Percentiles rank a stretch among this genome's conserved stretches.
Evolutionary conservation across 2,888 invertebrate genomes (phyloP).

Genomic region (Ennomos erosarius): DNA sequence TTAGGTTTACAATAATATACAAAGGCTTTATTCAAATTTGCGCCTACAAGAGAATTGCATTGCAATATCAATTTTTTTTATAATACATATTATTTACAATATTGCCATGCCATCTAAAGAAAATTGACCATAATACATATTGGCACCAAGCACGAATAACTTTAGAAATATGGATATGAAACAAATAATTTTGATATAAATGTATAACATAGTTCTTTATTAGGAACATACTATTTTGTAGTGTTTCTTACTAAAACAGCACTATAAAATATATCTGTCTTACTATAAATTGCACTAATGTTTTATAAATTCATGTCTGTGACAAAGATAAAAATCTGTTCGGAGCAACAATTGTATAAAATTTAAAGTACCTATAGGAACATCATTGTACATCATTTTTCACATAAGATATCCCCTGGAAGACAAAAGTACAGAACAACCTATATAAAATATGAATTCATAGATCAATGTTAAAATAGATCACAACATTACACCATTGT

Average conservation of each 20-base stretch:
- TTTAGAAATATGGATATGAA: too few relatives aligned
- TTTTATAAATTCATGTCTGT: conserved; percentile 47
- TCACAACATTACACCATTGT: conserved; percentile 76
- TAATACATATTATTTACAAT: too few relatives aligned
- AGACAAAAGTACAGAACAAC: conserved; percentile 65
- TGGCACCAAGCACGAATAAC: too few relatives aligned
- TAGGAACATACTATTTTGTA: conserved; percentile 6
- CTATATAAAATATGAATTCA: conserved; percentile 59
- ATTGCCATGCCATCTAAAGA: too few relatives aligned
- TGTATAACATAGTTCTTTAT: neutral
- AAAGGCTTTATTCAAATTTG: too few relatives aligned
- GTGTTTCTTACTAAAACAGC: conserved; percentile 5
- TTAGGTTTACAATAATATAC: too few relatives aligned
- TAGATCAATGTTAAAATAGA: conserved; percentile 46
- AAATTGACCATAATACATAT: too few relatives aligned
- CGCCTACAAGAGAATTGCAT: too few relatives aligned
- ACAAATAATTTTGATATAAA: neutral
- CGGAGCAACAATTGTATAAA: conserved; percentile 69
- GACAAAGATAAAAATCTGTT: conserved; percentile 63
- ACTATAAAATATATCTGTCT: conserved; percentile 16
- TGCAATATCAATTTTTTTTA: too few relatives aligned
- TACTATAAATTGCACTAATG: conserved; percentile 51
- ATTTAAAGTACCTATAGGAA: conserved; percentile 65
- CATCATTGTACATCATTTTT: conserved; percentile 53
- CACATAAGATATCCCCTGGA: conserved; percentile 62